These are phyloP conservation scores for Abrostola tripartita DNA, from an alignment of 2,888 invertebrate genomes.

Conservation along the genomic window DNA sequence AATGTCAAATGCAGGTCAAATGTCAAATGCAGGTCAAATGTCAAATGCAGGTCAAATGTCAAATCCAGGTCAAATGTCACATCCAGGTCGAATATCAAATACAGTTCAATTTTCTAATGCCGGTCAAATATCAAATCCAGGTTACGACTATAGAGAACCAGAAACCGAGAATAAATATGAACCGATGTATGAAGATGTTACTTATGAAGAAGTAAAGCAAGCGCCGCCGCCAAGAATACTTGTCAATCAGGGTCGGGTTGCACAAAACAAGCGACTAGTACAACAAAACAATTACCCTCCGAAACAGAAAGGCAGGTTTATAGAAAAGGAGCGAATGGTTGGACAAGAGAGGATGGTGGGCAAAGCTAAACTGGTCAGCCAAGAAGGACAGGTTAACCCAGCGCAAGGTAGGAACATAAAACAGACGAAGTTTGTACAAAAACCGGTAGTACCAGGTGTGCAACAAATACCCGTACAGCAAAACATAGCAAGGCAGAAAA, in stretches of 20 bases:
- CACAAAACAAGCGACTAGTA: neutral
- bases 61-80: too few species aligned
- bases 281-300: neutral
- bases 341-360: neutral
- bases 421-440: neutral
- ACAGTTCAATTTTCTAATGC: too few species aligned
- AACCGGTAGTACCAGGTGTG: neutral
- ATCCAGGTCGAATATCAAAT: too few species aligned
- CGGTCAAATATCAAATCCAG: too few species aligned
- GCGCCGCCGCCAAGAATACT: neutral
- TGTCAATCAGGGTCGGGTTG: neutral
- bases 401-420: neutral
- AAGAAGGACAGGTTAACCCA: neutral
- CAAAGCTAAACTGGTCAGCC: too few species aligned
- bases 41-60: too few species aligned
- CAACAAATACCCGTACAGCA: neutral
- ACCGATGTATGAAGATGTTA: conserved; percentile 6
- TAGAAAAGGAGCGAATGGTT: neutral
- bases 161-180: conserved; percentile 7
- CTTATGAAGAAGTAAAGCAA: conserved; percentile 4
- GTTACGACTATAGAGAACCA: conserved; percentile 6
- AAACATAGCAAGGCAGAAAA: neutral
- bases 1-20: too few species aligned
- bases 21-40: neutral
- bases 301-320: neutral